Conservation (phyloP, 2,113 vertebrate genomes). For the Passer montanus region DNA sequence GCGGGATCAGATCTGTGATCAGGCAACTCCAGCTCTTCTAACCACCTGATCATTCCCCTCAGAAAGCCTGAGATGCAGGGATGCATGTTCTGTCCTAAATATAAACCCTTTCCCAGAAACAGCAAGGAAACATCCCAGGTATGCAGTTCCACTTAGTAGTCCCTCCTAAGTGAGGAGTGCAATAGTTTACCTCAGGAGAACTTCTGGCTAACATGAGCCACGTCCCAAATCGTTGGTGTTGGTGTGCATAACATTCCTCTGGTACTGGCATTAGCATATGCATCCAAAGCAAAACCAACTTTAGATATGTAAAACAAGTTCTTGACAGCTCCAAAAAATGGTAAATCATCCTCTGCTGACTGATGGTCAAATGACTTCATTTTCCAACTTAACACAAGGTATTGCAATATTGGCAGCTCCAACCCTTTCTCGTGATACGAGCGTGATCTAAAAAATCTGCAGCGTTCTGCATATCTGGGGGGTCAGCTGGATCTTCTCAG, state of each 20-base stretch:
- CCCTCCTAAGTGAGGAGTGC: not conserved
- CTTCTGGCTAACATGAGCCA: not conserved
- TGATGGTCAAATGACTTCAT: not conserved
- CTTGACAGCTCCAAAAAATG: not conserved
- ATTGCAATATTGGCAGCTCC: not conserved
- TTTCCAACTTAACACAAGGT: not conserved
- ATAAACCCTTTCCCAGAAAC: conserved; percentile 13
- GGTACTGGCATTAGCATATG: not conserved
- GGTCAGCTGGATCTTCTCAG: not conserved
- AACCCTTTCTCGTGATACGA: not conserved
- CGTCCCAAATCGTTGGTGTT: fast-evolving
- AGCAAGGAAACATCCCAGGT: not conserved
- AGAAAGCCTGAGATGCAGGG: not conserved
- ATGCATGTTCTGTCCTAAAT: not conserved
- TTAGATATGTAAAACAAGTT: not conserved
- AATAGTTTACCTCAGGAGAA: not conserved
- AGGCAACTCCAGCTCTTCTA: not conserved
- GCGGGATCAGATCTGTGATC: not conserved
- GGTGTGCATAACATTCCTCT: not conserved
- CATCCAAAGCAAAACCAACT: not conserved
- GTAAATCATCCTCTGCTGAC: not conserved
- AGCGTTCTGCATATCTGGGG: not conserved
- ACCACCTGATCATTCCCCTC: not conserved
- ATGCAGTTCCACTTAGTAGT: not conserved
- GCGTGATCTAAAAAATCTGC: not conserved